Percentiles rank a stretch among this genome's conserved stretches.
These are phyloP conservation scores for Deilephila porcellus DNA, from an alignment of 2,888 invertebrate species.

Conservation along the genomic window DNA sequence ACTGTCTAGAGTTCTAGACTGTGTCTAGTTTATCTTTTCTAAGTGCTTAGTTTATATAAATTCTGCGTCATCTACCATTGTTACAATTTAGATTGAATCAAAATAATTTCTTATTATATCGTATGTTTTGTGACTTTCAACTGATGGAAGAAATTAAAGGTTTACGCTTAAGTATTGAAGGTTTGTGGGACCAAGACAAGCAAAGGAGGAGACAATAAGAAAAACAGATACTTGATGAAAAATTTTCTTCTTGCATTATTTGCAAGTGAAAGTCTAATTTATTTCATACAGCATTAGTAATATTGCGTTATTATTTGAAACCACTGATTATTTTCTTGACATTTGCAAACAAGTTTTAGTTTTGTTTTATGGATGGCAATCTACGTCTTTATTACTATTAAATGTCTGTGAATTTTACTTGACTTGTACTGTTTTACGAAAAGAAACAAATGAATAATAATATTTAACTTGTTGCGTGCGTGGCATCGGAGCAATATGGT, in stretches of 20 bases:
- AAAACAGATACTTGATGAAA: too few species aligned
- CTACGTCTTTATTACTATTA: not conserved
- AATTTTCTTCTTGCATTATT: too few species aligned
- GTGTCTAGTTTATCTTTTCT: constrained; percentile 6
- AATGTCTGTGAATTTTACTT: not conserved
- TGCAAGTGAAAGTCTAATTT: too few species aligned
- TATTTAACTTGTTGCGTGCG: too few species aligned
- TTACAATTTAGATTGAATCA: constrained; percentile 15
- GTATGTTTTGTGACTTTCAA: too few species aligned
- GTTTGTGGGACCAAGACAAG: too few species aligned
- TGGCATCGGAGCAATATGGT: too few species aligned
- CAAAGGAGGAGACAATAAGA: too few species aligned
- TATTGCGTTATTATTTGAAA: not conserved
- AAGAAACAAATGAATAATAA: too few species aligned
- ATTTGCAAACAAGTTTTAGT: not conserved
- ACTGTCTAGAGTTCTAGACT: not conserved
- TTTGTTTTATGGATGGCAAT: not conserved
- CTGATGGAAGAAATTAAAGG: not conserved
- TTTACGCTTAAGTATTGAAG: too few species aligned
- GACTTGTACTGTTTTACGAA: not conserved
- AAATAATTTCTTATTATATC: not conserved
- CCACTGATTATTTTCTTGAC: not conserved
- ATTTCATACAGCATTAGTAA: not conserved
- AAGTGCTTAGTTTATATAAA: constrained; percentile 9
- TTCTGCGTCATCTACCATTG: constrained; percentile 14